Evolutionary conservation across 2,797 vertebrate genomes (phyloP).

Genomic region (Spinibarbus caldwelli): DNA sequence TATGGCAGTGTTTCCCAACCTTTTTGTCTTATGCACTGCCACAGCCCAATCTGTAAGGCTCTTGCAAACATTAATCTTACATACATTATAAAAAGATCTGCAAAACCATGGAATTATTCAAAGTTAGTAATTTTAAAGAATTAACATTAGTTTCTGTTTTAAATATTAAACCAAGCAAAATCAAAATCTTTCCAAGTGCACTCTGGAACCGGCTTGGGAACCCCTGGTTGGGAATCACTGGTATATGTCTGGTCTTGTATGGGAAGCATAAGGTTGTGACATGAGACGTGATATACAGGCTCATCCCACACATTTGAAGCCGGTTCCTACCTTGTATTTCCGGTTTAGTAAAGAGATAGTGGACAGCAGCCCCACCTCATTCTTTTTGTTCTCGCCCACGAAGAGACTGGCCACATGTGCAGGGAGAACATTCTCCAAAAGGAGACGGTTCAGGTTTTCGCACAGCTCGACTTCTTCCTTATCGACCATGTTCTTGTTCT

Average conservation of each 20-base stretch:
- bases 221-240: constrained; percentile 45
- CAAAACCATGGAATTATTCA: constrained; percentile 5
- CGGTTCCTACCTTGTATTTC: constrained; percentile 68
- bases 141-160: not conserved
- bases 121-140: not conserved
- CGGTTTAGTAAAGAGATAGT: constrained; percentile 68
- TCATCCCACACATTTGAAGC: not conserved
- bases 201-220: not conserved
- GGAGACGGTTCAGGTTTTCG: constrained; percentile 95
- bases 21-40: not conserved
- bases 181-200: not conserved
- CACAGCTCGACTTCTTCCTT: constrained; percentile 96
- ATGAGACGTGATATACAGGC: constrained; percentile 36
- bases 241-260: constrained; percentile 21
- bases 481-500: constrained; percentile 95
- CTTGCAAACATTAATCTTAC: not conserved
- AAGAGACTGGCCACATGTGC: constrained; percentile 95
- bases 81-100: not conserved
- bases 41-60: not conserved
- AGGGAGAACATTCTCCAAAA: constrained; percentile 96
- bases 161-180: not conserved
- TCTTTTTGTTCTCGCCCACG: constrained; percentile 93
- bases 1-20: constrained; percentile 46
- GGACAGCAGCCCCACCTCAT: constrained; percentile 83
- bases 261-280: constrained; percentile 11